phyloP scores from a whole-genome alignment of 2,888 invertebrate genomes.

The Cantharis lateralis region DNA sequence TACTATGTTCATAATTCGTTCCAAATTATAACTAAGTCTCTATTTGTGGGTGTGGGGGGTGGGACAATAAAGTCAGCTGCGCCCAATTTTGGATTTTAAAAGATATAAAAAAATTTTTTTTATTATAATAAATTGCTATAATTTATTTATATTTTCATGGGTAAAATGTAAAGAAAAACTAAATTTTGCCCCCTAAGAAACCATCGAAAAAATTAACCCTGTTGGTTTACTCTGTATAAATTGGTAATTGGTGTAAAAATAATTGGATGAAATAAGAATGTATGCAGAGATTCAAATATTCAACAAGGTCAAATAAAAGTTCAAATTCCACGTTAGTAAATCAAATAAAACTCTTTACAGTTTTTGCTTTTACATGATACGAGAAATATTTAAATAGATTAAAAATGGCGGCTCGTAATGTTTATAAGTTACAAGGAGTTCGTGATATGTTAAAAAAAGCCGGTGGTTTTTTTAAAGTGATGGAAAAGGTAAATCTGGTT shows the following conservation, averaged over 20 bases:
- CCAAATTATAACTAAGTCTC: background rate
- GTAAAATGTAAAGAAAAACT: too few species aligned
- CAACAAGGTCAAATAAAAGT: background rate
- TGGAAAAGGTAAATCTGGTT: background rate
- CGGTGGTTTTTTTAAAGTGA: background rate
- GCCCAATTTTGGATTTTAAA: too few species aligned
- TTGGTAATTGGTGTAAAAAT: background rate
- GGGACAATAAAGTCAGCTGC: too few species aligned
- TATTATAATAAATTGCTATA: too few species aligned
- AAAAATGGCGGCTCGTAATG: background rate
- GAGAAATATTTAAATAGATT: background rate
- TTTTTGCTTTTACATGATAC: too few species aligned
- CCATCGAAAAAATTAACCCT: too few species aligned
- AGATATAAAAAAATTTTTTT: too few species aligned
- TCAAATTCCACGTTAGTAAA: background rate
- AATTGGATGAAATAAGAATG: background rate
- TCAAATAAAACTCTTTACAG: too few species aligned
- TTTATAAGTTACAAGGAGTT: background rate
- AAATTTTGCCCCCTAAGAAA: too few species aligned
- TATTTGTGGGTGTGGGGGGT: too few species aligned
- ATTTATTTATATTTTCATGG: too few species aligned
- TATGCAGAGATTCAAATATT: too few species aligned
- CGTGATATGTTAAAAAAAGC: background rate
- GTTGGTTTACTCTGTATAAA: background rate
- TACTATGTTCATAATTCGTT: background rate